Evolutionary conservation across 2,113 vertebrate species (phyloP), one percentile per base, ranked within the genome.

Genomic region (Nycticorax nycticorax): DNA sequence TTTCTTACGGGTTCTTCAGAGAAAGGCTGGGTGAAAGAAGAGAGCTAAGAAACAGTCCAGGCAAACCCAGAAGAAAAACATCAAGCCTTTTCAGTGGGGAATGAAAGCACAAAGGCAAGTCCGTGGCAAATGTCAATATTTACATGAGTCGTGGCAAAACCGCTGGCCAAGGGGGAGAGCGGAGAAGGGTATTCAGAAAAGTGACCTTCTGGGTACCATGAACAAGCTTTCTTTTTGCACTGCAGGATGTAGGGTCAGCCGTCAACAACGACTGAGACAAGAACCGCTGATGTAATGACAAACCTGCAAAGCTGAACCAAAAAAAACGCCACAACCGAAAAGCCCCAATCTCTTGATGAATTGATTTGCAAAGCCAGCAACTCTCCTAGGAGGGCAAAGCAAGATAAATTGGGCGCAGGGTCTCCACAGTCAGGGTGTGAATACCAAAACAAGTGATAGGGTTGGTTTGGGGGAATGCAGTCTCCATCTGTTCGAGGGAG

Each of bases 1-100:
- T 94, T 95, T 95, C 69, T 79, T 93, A 67, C 4, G 4, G 60
- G 14, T 50, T 85, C 69, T 97, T 94, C 73, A 85, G 80, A 94
- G 52, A 85, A 96, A 85, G 27, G 19, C 73, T 72, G 60, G 15
- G 53, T 33, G 43, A 88, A 91, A 86, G 73, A 88, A 84, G 74
- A 79, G 79, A 86, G 56, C 0, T 14, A 64, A 23, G 48, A 97
- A 89, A 43, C 92, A 55, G 60, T 69, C 24, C 17, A 10, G 33
- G 26, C 10, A 5, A 92, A 60, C 12, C 35, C 57, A 78, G 79
- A 91, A 93, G 71, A 23, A 72, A 92, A 93, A 69, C 94, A 83
- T 85, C 21, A 84, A n/a, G 39, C 26, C 60, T 94, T 96, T 93
- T 64, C 85, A 96, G 75, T 43, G 17, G 30, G 52, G 76, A 87